These are phyloP conservation scores for Benthosema pterotum DNA, from an alignment of 2,797 vertebrate genomes.

Conservation along the genomic window DNA sequence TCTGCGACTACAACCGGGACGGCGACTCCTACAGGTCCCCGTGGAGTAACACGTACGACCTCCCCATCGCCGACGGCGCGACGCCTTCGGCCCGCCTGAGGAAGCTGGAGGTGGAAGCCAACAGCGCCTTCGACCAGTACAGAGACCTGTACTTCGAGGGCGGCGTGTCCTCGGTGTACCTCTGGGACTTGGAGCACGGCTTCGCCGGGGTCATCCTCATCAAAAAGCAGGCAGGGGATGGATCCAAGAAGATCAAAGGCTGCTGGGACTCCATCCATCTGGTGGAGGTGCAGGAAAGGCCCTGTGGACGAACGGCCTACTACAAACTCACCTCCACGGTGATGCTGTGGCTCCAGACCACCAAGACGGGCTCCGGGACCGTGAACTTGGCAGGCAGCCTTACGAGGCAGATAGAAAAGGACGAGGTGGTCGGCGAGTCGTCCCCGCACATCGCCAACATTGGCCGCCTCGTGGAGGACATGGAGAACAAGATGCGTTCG, in stretches of 20 bases:
- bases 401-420: conserved; percentile 98
- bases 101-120: conserved; percentile 98
- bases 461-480: conserved; percentile 97
- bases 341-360: conserved; percentile 99
- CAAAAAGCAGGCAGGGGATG: conserved; percentile 98
- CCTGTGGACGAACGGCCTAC: conserved; percentile 95
- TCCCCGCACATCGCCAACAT: conserved; percentile 99
- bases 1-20: conserved; percentile 98
- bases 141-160: conserved; percentile 99
- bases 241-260: conserved; percentile 99
- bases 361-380: conserved; percentile 94
- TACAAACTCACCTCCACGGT: conserved; percentile 99
- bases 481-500: conserved; percentile 99
- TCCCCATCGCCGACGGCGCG: conserved; percentile 96
- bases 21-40: conserved; percentile 99
- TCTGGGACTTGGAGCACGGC: conserved; percentile 99
- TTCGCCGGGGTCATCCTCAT: conserved; percentile 99
- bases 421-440: conserved; percentile 94
- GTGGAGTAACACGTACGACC: conserved; percentile 99
- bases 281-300: conserved; percentile 99
- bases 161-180: conserved; percentile 98
- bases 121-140: conserved; percentile 99
- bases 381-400: conserved; percentile 99
- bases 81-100: conserved; percentile 97
- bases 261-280: conserved; percentile 99